Evolutionary conservation across 2,888 invertebrate species (phyloP).

Genomic region (Ischnura elegans): DNA sequence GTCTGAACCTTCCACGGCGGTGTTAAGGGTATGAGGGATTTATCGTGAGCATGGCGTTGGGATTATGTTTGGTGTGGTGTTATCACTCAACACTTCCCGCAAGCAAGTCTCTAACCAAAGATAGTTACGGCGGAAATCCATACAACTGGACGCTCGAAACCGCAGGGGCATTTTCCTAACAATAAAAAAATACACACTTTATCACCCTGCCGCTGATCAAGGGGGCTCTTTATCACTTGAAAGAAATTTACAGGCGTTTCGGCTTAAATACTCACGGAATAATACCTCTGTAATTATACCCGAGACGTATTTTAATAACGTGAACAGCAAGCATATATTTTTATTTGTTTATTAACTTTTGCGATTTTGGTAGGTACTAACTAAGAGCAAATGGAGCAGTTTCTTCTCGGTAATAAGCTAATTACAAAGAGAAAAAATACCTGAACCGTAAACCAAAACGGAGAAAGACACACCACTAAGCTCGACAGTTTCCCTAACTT

Average conservation of each 20-base stretch:
- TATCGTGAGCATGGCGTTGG: background rate
- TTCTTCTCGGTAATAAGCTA: no score
- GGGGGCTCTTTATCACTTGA: background rate
- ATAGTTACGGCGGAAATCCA: background rate
- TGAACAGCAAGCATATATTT: no score
- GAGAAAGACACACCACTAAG: no score
- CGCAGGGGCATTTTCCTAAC: background rate
- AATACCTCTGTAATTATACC: no score
- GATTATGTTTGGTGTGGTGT: slow-evolving; percentile 11
- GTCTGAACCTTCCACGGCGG: background rate
- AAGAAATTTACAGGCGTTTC: background rate
- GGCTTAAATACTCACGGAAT: no score
- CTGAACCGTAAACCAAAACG: no score
- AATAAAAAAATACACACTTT: background rate
- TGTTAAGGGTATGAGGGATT: background rate
- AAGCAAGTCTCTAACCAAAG: background rate
- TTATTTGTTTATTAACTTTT: no score
- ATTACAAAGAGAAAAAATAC: no score
- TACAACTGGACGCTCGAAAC: background rate
- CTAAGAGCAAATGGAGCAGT: no score
- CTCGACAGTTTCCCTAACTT: no score
- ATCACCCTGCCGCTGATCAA: background rate
- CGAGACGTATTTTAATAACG: no score
- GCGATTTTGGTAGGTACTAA: no score
- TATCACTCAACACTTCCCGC: background rate